Base-by-base conservation (phyloP, 2,797 vertebrate genomes). In the Sebastes oblongus region DNA sequence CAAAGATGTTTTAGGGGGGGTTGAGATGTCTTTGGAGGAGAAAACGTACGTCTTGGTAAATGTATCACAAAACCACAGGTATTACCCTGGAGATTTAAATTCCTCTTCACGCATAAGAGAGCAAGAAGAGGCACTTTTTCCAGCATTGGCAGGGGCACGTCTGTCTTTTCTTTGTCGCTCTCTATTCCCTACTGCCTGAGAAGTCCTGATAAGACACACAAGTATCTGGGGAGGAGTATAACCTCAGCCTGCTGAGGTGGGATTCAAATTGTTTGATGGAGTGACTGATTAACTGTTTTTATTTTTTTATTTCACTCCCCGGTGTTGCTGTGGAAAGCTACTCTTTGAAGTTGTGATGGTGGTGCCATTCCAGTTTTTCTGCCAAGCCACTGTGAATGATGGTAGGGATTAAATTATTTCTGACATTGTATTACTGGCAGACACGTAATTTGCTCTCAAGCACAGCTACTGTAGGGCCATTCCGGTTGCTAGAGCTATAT, bases 61-160 rank as follows among this genome's bases (percentile, higher is more conserved):
- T 92, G 80, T 91, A 89, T 91, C 86, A 90, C 86, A 81, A 90
- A 91, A 92, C 88, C 85, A 76, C 87, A 92, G 89, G 92, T 94
- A 89, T 89, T 89, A 87, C 88, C 88, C 88, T 76, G 50, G 89
- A 92, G 89, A 91, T 90, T 92, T 88, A 84, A 89, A 91, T 84
- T 92, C 85, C 75, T 90, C 84, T 89, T 93, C 91, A 92, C 69
- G 84, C 91, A 86, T 88, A 89, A 89, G 85, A 91, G 90, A 89
- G 87, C 86, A 90, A 87, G 87, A 82, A 85, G 89, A 89, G 88
- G 69, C 74, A 85, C 82, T 88, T 91, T 88, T 88, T 81, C 59
- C 75, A 72, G 74, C 77, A 58, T 65, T 91, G 84, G 80, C 88
- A 88, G 73, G 75, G 74, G 62, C 88, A 82, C 27, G 65, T 82